Evolutionary conservation across 2,888 invertebrate species (phyloP).

Genomic region (Himalopsyche japonica): DNA sequence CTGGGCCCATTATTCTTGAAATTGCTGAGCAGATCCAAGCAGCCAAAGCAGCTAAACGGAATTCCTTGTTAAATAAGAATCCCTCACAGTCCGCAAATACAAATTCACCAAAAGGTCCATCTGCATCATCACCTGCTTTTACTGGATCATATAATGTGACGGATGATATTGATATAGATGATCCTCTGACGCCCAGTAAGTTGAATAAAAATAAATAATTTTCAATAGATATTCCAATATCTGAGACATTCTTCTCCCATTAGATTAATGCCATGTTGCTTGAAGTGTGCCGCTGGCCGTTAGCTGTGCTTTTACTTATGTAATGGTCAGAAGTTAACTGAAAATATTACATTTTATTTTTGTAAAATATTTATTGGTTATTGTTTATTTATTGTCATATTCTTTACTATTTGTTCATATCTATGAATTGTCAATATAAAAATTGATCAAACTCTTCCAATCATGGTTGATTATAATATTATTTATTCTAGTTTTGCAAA

Average conservation of each 20-base stretch:
- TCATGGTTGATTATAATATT: too few species aligned
- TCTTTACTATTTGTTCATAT: too few species aligned
- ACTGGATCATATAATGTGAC: neutral
- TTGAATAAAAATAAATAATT: neutral
- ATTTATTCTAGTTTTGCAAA: too few species aligned
- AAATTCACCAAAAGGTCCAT: neutral
- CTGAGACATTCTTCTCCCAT: slow-evolving; percentile 1
- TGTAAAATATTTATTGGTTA: too few species aligned
- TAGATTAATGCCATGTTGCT: too few species aligned
- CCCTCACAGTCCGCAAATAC: neutral
- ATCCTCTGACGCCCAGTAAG: neutral
- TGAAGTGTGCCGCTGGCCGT: too few species aligned
- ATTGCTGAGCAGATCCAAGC: slow-evolving; percentile 53
- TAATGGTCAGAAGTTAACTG: too few species aligned
- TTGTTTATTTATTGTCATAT: too few species aligned
- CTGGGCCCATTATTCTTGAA: slow-evolving; percentile 59
- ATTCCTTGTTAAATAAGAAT: neutral
- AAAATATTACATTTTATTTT: too few species aligned
- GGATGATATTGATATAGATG: neutral
- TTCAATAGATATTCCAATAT: neutral
- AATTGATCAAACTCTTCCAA: too few species aligned
- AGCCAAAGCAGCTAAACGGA: slow-evolving; percentile 40
- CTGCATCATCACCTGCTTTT: neutral
- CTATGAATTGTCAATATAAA: too few species aligned
- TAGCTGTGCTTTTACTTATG: too few species aligned